Evolutionary conservation across 2,113 vertebrate genomes (phyloP).

Genomic region (Tautogolabrus adspersus): DNA sequence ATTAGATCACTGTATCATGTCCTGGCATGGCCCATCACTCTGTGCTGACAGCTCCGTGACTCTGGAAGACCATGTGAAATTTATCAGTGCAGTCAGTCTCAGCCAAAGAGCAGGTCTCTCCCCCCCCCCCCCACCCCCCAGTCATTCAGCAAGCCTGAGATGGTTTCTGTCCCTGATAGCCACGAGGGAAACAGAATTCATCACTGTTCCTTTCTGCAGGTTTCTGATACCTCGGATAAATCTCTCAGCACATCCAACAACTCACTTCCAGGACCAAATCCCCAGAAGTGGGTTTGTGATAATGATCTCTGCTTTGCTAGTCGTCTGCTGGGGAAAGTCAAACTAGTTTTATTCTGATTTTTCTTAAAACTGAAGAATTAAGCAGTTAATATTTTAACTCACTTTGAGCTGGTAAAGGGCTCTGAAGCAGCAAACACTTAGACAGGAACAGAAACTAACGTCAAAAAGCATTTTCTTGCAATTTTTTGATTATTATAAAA

Average conservation of each 20-base stretch:
- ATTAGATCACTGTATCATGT: constrained; percentile 74
- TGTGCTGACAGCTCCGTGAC: constrained; percentile 70
- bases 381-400: constrained; percentile 1
- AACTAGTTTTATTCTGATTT: constrained; percentile 34
- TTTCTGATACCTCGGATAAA: constrained; percentile 57
- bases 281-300: constrained; percentile 42
- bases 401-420: background rate
- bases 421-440: background rate
- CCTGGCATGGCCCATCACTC: constrained; percentile 71
- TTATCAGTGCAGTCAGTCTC: constrained; percentile 60
- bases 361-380: constrained; percentile 21
- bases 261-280: constrained; percentile 39
- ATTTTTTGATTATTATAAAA: no score
- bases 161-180: constrained; percentile 49
- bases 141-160: constrained; percentile 32
- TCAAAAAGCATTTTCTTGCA: background rate
- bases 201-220: constrained; percentile 47
- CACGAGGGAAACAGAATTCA: constrained; percentile 45
- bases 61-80: constrained; percentile 67
- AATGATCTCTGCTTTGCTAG: constrained; percentile 38
- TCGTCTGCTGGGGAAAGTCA: constrained; percentile 5
- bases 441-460: background rate
- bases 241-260: constrained; percentile 55
- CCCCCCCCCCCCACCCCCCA: background rate
- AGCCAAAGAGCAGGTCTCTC: constrained; percentile 27